These are phyloP conservation scores for Argentina silus DNA, from an alignment of 2,797 vertebrate species.

Conservation along the genomic window DNA sequence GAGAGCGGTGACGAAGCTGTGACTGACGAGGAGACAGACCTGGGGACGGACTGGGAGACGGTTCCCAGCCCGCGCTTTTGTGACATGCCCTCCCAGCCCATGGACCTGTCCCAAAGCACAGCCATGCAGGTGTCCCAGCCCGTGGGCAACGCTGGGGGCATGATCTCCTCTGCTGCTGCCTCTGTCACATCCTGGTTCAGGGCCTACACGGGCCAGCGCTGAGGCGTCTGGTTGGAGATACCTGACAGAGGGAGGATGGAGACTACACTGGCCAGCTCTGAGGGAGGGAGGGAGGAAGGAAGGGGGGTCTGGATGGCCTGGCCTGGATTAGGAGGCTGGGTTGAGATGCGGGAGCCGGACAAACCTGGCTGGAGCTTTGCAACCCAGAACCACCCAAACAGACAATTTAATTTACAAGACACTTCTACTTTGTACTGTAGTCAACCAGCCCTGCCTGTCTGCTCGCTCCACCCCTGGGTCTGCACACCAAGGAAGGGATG, in stretches of 20 bases:
- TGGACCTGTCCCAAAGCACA: conserved; percentile 92
- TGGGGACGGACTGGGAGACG: conserved; percentile 98
- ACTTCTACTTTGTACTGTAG: background rate
- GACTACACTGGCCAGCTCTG: background rate
- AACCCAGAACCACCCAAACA: background rate
- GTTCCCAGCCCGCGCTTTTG: conserved; percentile 96
- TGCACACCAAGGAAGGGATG: background rate
- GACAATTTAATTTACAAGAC: background rate
- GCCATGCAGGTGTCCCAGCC: conserved; percentile 88
- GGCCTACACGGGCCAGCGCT: conserved; percentile 94
- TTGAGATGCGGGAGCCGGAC: background rate
- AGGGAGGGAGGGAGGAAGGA: background rate
- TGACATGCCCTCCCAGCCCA: conserved; percentile 94
- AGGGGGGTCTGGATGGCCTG: background rate
- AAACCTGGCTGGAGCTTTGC: conserved; percentile 11
- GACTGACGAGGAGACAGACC: conserved; percentile 94
- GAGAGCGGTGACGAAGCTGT: conserved; percentile 90
- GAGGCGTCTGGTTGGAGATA: conserved; percentile 25
- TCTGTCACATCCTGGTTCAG: conserved; percentile 96
- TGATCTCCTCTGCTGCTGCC: conserved; percentile 96
- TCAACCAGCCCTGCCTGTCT: background rate
- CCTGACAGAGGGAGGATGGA: background rate
- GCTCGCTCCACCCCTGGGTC: background rate
- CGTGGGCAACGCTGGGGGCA: conserved; percentile 86
- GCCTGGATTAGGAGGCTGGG: background rate